These are phyloP conservation scores for Athene cunicularia DNA, from an alignment of 2,113 vertebrate species.

Conservation along the genomic window DNA sequence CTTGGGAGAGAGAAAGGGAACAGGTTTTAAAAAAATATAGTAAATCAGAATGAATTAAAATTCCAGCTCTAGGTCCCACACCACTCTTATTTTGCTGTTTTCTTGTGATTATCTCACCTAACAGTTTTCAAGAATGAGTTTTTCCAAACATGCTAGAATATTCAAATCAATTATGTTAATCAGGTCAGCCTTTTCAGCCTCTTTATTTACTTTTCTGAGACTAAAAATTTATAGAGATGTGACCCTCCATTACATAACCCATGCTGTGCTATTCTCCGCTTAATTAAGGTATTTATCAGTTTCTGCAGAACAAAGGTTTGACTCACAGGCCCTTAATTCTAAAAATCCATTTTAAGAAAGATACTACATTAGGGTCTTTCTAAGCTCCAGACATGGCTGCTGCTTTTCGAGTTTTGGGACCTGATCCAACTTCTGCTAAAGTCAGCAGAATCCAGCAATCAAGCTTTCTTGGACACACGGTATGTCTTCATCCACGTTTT, in stretches of 20 bases:
- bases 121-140: neutral
- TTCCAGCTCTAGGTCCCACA: neutral
- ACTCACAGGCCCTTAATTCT: neutral
- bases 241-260: neutral
- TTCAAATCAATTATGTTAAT: neutral
- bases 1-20: neutral
- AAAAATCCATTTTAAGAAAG: neutral
- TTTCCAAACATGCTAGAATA: neutral
- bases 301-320: neutral
- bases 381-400: neutral
- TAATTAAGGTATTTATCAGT: slow-evolving; percentile 4
- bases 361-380: neutral
- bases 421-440: neutral
- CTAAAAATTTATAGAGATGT: neutral
- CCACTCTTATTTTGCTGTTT: neutral
- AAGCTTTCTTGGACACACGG: neutral
- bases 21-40: neutral
- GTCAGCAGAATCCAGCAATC: neutral
- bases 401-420: neutral
- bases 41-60: neutral
- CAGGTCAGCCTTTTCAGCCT: neutral
- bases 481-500: neutral
- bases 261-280: neutral
- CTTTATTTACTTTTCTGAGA: neutral
- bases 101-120: neutral